Evolutionary conservation across 2,888 invertebrate genomes (phyloP), one percentile per base, ranked within the genome.

Genomic region (Polydrusus cervinus): DNA sequence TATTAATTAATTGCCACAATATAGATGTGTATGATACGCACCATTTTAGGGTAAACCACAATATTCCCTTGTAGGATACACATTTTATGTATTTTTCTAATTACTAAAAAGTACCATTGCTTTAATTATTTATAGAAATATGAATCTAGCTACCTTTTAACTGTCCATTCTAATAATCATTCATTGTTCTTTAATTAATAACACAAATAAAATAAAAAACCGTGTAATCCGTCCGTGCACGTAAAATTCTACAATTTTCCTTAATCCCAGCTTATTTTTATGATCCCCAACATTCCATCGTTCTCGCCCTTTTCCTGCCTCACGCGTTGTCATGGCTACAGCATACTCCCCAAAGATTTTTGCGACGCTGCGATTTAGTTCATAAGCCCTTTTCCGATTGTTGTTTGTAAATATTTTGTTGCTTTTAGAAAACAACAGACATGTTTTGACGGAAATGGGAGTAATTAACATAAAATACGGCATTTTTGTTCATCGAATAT

Each of bases 301-400:
- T 75, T 77, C 73, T 69, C 77, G 72, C 75, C 75, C 77, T 77
- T 77, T 77, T 77, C 77, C 76, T 73, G 76, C 76, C 67, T 66
- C 53, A 64, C 57, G 40, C 71, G 77, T 77, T 71, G 49, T 68
- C 74, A 71, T 74, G 68, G 62, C 55, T 20, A 77, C 77, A 34
- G 49, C 43, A 57, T 57, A 74, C 68, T 71, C 74, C 74, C 68
- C 71, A 71, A 75, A 71, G 68, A 74, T 69, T 69, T 77, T 71
- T 71, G 74, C 71, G 68, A 67, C 60, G 76, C 73, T 73, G 62
- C 73, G 72, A 76, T 76, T 75, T 75, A 75, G 64, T 61, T 45
- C 49, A 51, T 66, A 68, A 67, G 75, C 75, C 71, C 68, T 62
- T 45, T 75, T 71, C 69, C 69, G 76, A 61, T 64, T 64, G 62